Conservation (phyloP, 1,140 invertebrate species). For the Drosophila saltans region DNA sequence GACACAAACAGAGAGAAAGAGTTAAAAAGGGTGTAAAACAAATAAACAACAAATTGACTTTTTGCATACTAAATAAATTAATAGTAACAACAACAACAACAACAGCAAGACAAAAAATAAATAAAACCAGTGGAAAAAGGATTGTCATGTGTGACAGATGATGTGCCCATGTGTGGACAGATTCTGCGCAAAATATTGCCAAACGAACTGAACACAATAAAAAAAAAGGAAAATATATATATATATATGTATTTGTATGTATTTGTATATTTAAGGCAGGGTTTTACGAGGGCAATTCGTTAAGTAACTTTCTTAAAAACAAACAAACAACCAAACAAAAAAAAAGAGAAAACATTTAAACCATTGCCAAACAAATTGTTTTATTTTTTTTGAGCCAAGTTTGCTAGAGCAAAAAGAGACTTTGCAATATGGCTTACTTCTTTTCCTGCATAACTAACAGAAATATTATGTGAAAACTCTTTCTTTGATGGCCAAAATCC, state of each 20-base stretch:
- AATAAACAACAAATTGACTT: constrained; percentile 50
- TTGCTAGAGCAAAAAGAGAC: too few species aligned
- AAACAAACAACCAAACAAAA: too few species aligned
- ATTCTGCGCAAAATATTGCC: constrained; percentile 1
- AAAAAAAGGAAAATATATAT: background rate
- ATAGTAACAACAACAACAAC: constrained; percentile 32
- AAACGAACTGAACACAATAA: background rate
- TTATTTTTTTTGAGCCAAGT: too few species aligned
- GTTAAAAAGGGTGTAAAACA: background rate
- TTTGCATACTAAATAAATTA: constrained; percentile 32
- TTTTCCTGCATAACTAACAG: too few species aligned
- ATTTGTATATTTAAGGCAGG: background rate
- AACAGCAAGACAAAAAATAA: background rate
- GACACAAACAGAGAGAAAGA: background rate
- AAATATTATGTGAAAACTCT: too few species aligned
- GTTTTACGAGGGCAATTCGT: too few species aligned
- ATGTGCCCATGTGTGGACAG: constrained; percentile 18
- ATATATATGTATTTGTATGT: background rate
- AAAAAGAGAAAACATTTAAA: too few species aligned
- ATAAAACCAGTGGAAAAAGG: constrained; percentile 21
- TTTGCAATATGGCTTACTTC: too few species aligned
- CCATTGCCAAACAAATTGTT: too few species aligned
- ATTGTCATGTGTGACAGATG: constrained; percentile 33
- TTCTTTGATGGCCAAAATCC: too few species aligned
- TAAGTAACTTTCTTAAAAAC: too few species aligned